Base-by-base conservation (phyloP, 2,888 invertebrate genomes). In the Junonia oenone region DNA sequence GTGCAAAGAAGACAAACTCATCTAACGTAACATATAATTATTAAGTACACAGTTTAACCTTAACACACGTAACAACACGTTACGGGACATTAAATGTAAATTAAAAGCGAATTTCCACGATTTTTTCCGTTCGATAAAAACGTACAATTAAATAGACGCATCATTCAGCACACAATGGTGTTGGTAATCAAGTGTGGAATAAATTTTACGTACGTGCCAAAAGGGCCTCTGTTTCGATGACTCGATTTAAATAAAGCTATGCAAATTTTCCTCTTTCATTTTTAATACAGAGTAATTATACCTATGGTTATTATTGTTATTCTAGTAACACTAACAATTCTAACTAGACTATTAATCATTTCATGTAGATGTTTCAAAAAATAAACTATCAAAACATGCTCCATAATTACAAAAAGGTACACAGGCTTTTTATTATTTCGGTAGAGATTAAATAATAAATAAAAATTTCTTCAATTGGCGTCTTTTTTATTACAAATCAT, bases 131-230 rank as follows among this genome's bases (percentile, higher is more conserved):
- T 6, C 26, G 11, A 35, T 29, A 14, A 50, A 49, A 50, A 49
- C 13, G 9, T 13, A 55, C 55, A 46, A 55, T 45, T 47, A 27
- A 48, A 48, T 56, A 43, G 19, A 45, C 43, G n/a, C 35, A 56
- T 52, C 14, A 45, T 51, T 51, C 43, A 8, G 17, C 33, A 54
- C 46, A 51, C 51, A 52, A 56, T 52, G 47, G 37, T 14, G 43
- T 52, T 35, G 33, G 46, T 51, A 35, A 46, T 47, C 55, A 47
- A 56, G 43, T 52, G 51, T 27, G 6, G 37, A 52, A 52, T 47
- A 15, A 51, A 51, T 56, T 43, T 37, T 15, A 46, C 26, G 43
- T 55, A 31, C 45, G 38, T 22, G 38, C 55, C 48, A 38, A 56
- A 56, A 55, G 35, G 48, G 45, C 27, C 47, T 56, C 29, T n/a